Conservation (phyloP, 2,888 invertebrate species). For the Bombylius major region DNA sequence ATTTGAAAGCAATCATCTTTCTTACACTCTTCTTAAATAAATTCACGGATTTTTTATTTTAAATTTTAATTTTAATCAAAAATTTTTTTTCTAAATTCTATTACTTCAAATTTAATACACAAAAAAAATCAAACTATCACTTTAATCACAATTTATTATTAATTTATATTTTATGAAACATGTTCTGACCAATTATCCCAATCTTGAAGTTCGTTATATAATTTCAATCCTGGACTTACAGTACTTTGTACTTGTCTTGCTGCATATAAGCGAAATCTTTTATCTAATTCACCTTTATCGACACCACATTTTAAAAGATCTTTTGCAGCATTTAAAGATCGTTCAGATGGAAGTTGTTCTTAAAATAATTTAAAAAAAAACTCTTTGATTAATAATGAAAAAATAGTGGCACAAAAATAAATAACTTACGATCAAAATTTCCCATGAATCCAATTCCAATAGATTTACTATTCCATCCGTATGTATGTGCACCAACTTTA, state of each 20-base stretch:
- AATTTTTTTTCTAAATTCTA: too few species aligned
- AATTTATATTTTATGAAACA: not conserved
- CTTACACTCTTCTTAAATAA: too few species aligned
- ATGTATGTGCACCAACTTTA: slow-evolving; percentile 45
- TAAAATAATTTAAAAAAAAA: slow-evolving; percentile 13
- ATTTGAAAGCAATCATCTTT: too few species aligned
- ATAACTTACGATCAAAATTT: slow-evolving; percentile 34
- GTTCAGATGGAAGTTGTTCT: slow-evolving; percentile 34
- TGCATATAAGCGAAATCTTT: slow-evolving; percentile 36
- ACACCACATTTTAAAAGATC: slow-evolving; percentile 38
- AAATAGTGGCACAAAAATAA: not conserved
- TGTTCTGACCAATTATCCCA: slow-evolving; percentile 34
- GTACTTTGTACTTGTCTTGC: slow-evolving; percentile 37
- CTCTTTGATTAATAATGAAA: not conserved
- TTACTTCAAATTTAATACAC: too few species aligned
- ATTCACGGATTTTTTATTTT: too few species aligned
- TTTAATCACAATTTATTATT: too few species aligned
- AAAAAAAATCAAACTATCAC: too few species aligned
- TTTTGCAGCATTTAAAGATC: slow-evolving; percentile 34
- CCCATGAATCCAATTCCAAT: slow-evolving; percentile 53
- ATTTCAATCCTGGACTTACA: slow-evolving; percentile 38
- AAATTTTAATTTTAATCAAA: too few species aligned
- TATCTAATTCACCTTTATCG: slow-evolving; percentile 30
- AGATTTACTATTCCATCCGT: slow-evolving; percentile 45
- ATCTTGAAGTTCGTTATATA: slow-evolving; percentile 38